A percentile compares a stretch with the other conserved stretches of the same genome.
phyloP scores from a whole-genome alignment of 1,140 invertebrate species.

The Geopemphigus sp. region DNA sequence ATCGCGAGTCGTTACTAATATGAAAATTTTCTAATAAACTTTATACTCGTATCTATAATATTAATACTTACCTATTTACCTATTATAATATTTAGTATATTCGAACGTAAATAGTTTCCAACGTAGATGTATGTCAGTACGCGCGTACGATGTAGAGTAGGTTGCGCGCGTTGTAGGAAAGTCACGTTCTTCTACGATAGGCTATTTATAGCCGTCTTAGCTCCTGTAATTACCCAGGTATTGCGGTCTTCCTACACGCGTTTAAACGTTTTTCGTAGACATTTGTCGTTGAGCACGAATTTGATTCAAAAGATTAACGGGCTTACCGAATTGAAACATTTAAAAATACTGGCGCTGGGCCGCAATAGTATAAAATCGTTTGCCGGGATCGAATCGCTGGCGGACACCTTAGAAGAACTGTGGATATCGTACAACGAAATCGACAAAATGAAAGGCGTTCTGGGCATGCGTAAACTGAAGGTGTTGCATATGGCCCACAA shows the following conservation, averaged over 20 bases:
- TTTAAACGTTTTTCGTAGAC: conserved; percentile 58
- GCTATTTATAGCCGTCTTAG: no score
- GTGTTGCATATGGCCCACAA: conserved; percentile 88
- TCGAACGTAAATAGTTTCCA: no score
- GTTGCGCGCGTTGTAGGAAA: no score
- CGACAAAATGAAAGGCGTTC: conserved; percentile 87
- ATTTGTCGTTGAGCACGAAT: conserved; percentile 85
- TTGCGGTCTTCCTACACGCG: no score
- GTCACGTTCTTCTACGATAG: no score
- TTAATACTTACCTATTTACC: no score
- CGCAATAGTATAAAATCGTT: conserved; percentile 88
- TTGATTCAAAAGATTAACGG: conserved; percentile 85
- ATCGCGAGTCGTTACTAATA: no score
- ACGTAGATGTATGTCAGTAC: no score
- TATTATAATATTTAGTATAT: no score
- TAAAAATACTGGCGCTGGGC: conserved; percentile 80
- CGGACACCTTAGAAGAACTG: conserved; percentile 82
- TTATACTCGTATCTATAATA: no score
- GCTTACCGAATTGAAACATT: conserved; percentile 70
- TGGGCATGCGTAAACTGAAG: conserved; percentile 74
- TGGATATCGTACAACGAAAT: conserved; percentile 96
- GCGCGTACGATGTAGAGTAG: no score
- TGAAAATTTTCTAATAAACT: not conserved
- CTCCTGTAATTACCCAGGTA: no score
- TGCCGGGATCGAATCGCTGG: conserved; percentile 72